Percentiles rank a stretch among this genome's conserved stretches.
Evolutionary conservation across 2,113 vertebrate genomes (phyloP).

Genomic region (Sorex fumeus): DNA sequence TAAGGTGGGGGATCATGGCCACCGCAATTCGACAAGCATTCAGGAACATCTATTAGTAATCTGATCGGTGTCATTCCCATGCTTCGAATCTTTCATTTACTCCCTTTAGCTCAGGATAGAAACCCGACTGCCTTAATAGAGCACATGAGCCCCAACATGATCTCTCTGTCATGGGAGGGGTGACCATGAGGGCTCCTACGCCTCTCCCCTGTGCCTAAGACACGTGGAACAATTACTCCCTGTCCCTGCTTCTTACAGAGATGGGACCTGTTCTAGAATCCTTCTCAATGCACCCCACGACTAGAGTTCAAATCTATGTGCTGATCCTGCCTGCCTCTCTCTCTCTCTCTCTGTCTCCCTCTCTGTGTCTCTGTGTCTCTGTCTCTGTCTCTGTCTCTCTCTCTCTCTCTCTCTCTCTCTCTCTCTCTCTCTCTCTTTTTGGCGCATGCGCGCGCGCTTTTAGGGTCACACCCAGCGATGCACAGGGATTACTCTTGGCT

Average conservation of each 20-base stretch:
- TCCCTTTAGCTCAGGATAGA: slow-evolving; percentile 40
- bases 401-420: not conserved
- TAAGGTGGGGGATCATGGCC: slow-evolving; percentile 1
- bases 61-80: not conserved
- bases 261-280: not conserved
- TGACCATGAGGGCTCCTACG: not conserved
- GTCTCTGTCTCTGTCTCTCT: not conserved
- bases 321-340: not conserved
- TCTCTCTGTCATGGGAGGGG: slow-evolving; percentile 21
- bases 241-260: not conserved
- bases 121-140: slow-evolving; percentile 39
- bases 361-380: too few species aligned
- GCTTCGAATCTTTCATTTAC: slow-evolving; percentile 63
- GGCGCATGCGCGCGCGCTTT: too few species aligned
- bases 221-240: not conserved
- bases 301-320: not conserved
- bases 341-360: not conserved
- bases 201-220: not conserved
- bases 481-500: too few species aligned
- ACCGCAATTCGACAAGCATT: slow-evolving; percentile 52
- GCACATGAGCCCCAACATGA: not conserved
- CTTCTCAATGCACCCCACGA: not conserved
- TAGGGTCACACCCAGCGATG: too few species aligned
- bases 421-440: not conserved
- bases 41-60: slow-evolving; percentile 65